Evolutionary conservation across 2,113 vertebrate species (phyloP), one percentile per base, ranked within the genome.

Genomic region (Chloropsis cyanopogon): DNA sequence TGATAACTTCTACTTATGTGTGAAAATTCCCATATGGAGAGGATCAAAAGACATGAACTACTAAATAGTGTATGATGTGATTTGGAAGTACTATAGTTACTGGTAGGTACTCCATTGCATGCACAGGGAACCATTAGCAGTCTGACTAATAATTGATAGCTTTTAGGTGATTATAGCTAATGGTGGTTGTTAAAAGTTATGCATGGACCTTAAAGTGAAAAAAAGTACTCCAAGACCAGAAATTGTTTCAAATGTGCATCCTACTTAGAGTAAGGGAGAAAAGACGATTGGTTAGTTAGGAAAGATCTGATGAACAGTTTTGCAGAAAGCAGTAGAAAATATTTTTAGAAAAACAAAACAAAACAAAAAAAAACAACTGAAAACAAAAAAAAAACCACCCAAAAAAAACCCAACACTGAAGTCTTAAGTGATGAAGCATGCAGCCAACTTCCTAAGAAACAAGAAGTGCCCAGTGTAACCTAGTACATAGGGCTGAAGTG

Each of bases 361-460:
- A 31, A 31, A 9, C 11, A 10, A 52, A 4, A 7, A 29, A 10
- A 37, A 53, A 4, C 0, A n/a, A n/a, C n/a, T n/a, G n/a, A n/a
- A n/a, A n/a, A n/a, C 31, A 80, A 3, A 37, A 37, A 25, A 12
- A 42, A 2, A 22, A 71, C 41, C 41, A 41, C 6, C 6, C 11
- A 10, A 52, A 4, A 7, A 25, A 10, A 37, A 53, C 4, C 0
- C 31, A 80, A 3, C 14, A 17, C 19, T 65, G 19, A 86, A 46
- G 37, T 52, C 44, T 56, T 88, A 49, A 60, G 14, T 47, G 25
- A 25, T 54, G 35, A 84, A 42, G 22, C 22, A 22, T n/a, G 14
- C 18, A 66, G 31, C 10, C 47, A 59, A 9, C 69, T 77, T 84
- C 24, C 9, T 84, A 50, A 56, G 54, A 80, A 76, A 69, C 31